These are phyloP conservation scores for Psix sp. DNA, from an alignment of 1,140 invertebrate genomes.

Conservation along the genomic window DNA sequence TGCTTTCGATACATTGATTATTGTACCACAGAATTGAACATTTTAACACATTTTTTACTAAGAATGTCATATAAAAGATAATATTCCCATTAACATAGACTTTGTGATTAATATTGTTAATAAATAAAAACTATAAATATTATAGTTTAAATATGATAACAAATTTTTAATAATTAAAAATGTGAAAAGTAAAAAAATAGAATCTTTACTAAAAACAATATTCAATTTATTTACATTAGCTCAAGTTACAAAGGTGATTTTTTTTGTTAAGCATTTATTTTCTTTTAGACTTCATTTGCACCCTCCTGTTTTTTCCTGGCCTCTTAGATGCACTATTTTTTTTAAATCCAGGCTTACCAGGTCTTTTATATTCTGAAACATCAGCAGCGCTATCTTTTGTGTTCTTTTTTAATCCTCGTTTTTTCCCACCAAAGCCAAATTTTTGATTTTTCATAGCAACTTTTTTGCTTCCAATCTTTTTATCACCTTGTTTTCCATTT, in stretches of 20 bases:
- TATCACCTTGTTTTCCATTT: constrained; percentile 74
- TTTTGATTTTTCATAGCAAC: constrained; percentile 87
- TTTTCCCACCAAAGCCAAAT: constrained; percentile 97
- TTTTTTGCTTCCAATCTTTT: constrained; percentile 78
- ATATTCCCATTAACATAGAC: no score
- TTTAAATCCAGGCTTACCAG: constrained; percentile 71
- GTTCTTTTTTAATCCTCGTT: constrained; percentile 92
- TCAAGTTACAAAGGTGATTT: not conserved
- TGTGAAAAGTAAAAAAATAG: no score
- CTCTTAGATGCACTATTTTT: constrained; percentile 68
- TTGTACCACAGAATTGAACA: no score
- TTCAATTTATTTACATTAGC: not conserved
- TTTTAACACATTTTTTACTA: no score
- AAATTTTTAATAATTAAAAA: no score
- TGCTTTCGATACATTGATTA: no score
- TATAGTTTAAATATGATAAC: no score
- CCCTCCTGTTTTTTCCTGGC: constrained; percentile 80
- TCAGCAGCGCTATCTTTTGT: constrained; percentile 86
- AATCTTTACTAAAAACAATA: not conserved
- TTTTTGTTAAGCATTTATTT: constrained; percentile 28
- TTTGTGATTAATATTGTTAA: no score
- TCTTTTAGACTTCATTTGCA: constrained; percentile 78
- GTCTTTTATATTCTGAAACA: constrained; percentile 80
- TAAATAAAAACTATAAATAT: no score
- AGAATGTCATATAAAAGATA: no score